Conservation (phyloP, 2,888 invertebrate species). For the Trichacis sp. region DNA sequence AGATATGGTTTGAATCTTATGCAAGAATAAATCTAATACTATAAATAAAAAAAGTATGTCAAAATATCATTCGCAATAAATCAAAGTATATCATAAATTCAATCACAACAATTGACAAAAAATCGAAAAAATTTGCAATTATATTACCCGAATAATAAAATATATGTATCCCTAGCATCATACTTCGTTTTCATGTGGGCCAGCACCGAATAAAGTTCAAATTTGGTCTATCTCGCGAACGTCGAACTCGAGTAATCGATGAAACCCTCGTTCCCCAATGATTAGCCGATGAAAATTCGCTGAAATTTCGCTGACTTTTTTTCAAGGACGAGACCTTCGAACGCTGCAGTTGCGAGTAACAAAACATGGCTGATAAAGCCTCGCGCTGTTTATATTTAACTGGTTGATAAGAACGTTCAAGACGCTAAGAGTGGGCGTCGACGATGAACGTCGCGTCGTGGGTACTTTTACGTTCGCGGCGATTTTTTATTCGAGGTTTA, state of each 20-base stretch:
- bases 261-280: no score
- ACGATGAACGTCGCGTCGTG: constrained; percentile 45
- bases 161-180: no score
- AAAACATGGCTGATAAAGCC: constrained; percentile 32
- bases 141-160: no score
- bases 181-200: no score
- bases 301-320: constrained; percentile 7
- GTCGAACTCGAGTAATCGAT: constrained; percentile 15
- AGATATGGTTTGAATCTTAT: no score
- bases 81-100: no score
- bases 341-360: constrained; percentile 32
- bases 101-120: no score
- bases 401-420: constrained; percentile 23
- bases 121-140: no score
- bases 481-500: no score
- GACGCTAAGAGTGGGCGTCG: constrained; percentile 38
- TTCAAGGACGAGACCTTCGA: constrained; percentile 40
- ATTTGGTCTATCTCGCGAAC: constrained; percentile 28
- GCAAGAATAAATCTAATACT: no score
- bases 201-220: constrained; percentile 34
- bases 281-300: background rate
- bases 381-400: constrained; percentile 33
- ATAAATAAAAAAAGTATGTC: no score
- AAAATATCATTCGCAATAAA: no score
- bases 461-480: constrained; percentile 22